Conservation (phyloP, 2,797 vertebrate species). For the Chromis chromis region DNA sequence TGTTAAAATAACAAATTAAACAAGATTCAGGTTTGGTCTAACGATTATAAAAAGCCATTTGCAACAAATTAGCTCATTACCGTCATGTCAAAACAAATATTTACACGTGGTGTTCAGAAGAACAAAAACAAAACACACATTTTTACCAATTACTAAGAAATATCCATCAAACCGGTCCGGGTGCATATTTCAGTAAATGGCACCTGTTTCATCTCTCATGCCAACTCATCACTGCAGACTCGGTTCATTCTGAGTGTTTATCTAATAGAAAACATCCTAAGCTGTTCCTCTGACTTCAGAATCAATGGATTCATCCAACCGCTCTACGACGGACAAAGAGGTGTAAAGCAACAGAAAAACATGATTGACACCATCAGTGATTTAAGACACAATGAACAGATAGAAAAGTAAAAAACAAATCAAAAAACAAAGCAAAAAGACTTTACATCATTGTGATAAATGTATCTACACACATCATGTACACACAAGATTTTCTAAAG, state of each 20-base stretch:
- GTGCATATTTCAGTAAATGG: conserved; percentile 69
- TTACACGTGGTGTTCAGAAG: conserved; percentile 65
- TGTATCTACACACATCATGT: conserved; percentile 26
- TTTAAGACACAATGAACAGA: conserved; percentile 56
- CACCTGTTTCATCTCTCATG: conserved; percentile 49
- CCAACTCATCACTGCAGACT: conserved; percentile 49
- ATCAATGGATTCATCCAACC: conserved; percentile 31
- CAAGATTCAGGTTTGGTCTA: conserved; percentile 68
- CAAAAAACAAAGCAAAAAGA: conserved; percentile 6
- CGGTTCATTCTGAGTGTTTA: conserved; percentile 24
- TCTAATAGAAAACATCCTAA: conserved; percentile 45
- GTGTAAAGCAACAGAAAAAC: conserved; percentile 31
- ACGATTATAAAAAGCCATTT: conserved; percentile 72
- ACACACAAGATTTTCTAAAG: conserved; percentile 27
- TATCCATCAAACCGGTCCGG: conserved; percentile 60
- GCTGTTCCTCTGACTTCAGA: conserved; percentile 40
- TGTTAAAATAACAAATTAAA: conserved; percentile 58
- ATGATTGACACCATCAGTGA: conserved; percentile 46
- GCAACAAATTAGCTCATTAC: conserved; percentile 68
- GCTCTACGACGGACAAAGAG: conserved; percentile 16
- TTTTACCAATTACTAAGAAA: conserved; percentile 55
- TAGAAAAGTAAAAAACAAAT: conserved; percentile 34
- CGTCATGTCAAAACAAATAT: conserved; percentile 68
- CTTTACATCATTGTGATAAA: conserved; percentile 45
- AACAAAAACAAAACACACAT: conserved; percentile 39